Base-by-base conservation (phyloP, 2,888 invertebrate genomes). In the Phaedon cochleariae region DNA sequence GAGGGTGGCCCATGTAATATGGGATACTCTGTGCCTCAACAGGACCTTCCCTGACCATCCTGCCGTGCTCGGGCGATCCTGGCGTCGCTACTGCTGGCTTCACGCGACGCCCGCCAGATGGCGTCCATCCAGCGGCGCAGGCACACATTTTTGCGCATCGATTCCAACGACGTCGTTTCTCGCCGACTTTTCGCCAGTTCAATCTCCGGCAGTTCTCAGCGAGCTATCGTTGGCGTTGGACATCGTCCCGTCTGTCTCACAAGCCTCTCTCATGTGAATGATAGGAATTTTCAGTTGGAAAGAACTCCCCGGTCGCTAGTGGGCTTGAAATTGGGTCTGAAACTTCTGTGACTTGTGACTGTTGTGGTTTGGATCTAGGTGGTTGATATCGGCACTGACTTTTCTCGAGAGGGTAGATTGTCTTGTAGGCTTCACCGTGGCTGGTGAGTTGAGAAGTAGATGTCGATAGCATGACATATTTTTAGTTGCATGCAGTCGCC, bases 131-230 rank as follows among this genome's bases (percentile, higher is more conserved):
- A 71, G 75, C 51, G 63, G 69, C 75, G 81, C 79, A 78, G 78
- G 78, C 78, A 76, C 77, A 48, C 67, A 55, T 68, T 62, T 74
- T 72, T 75, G 80, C 80, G 79, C 79, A 81, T 81, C 80, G 81
- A 81, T 80, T 80, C 76, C 62, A 68, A 69, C 74, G 75, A 72
- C 73, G 69, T 69, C 75, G 73, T 72, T 66, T 71, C 72, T 15
- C 69, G 58, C 68, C 69, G 61, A 69, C 72, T 75, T 77, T 72
- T 73, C 65, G 74, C 73, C 72, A 73, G 65, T 73, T 71, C 71
- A 70, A 70, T 73, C 68, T 65, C 67, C 71, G 76, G 72, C 78
- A 81, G 81, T 81, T 74, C 73, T 78, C 76, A 76, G 71, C 77
- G 78, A 79, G 66, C 61, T 67, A 60, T 63, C 65, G 65, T 69